A percentile compares a stretch with the other conserved stretches of the same genome.
Evolutionary conservation across 2,888 invertebrate species (phyloP).

Genomic region (Drosophila engyochracea): DNA sequence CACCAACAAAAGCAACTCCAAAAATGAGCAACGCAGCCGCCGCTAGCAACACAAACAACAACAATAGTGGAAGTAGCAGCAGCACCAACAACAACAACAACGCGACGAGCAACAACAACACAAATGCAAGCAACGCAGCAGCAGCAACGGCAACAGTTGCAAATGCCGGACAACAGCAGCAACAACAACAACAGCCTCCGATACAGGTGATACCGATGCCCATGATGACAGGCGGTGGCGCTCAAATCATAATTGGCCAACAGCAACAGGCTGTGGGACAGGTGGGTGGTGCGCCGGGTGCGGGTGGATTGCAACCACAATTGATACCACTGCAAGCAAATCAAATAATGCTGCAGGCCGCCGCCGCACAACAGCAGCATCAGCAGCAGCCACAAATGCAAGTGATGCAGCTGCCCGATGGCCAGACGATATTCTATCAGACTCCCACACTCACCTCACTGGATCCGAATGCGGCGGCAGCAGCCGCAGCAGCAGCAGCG

Average conservation of each 20-base stretch:
- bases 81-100: constrained; percentile 8
- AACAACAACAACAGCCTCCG: constrained; percentile 42
- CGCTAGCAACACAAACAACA: constrained; percentile 52
- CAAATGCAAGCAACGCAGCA: constrained; percentile 5
- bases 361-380: constrained; percentile 1
- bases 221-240: constrained; percentile 70
- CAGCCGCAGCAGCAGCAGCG: constrained; percentile 39
- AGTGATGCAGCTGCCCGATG: constrained; percentile 95
- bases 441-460: constrained; percentile 83
- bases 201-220: constrained; percentile 84
- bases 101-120: constrained; percentile 8
- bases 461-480: constrained; percentile 58
- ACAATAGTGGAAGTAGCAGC: constrained; percentile 40
- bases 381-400: constrained; percentile 87
- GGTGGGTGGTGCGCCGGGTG: constrained; percentile 43
- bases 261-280: constrained; percentile 74
- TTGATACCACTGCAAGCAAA: constrained; percentile 83
- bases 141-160: constrained; percentile 2
- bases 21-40: constrained; percentile 38
- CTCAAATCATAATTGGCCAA: constrained; percentile 84
- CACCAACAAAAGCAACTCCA: constrained; percentile 35
- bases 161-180: constrained; percentile 28
- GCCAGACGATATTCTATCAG: constrained; percentile 95
- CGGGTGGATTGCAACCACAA: constrained; percentile 69
- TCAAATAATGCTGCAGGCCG: constrained; percentile 84